These are phyloP conservation scores for Pagrus major DNA, from an alignment of 2,113 vertebrate genomes.

Conservation along the genomic window DNA sequence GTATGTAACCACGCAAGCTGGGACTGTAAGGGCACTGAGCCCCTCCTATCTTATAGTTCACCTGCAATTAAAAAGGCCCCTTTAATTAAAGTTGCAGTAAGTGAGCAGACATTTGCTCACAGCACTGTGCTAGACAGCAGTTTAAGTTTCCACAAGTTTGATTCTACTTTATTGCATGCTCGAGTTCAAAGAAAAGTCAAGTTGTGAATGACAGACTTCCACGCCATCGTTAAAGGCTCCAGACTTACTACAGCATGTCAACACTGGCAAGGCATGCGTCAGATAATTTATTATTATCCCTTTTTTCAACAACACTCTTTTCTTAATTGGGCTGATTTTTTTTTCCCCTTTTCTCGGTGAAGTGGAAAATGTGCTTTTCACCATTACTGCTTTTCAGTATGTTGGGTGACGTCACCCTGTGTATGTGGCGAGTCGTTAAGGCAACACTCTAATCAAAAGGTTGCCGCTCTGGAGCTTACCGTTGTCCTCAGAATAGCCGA, in stretches of 20 bases:
- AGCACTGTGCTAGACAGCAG: not conserved
- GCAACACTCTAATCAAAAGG: constrained; percentile 67
- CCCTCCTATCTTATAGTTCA: constrained; percentile 15
- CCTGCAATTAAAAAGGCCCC: constrained; percentile 32
- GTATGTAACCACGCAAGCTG: constrained; percentile 7
- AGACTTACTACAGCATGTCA: constrained; percentile 68
- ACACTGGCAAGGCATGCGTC: constrained; percentile 57
- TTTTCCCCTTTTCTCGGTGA: constrained; percentile 13
- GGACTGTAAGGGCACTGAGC: not conserved
- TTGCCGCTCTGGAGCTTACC: constrained; percentile 53
- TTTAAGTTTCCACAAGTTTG: constrained; percentile 45
- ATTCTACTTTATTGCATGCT: constrained; percentile 53
- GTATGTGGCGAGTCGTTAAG: constrained; percentile 75
- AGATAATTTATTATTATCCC: constrained; percentile 54
- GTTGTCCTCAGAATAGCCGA: constrained; percentile 58
- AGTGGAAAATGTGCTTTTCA: constrained; percentile 62
- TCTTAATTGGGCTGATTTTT: constrained; percentile 56
- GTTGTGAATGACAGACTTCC: constrained; percentile 64
- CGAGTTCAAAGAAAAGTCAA: constrained; percentile 64
- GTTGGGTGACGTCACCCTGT: constrained; percentile 70
- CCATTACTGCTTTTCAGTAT: constrained; percentile 45
- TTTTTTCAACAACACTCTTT: constrained; percentile 29
- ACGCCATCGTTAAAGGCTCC: constrained; percentile 57
- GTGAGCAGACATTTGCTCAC: constrained; percentile 25
- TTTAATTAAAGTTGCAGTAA: constrained; percentile 37